Base-by-base conservation (phyloP, 1,140 invertebrate genomes). In the Ptiloglossa arizonensis region DNA sequence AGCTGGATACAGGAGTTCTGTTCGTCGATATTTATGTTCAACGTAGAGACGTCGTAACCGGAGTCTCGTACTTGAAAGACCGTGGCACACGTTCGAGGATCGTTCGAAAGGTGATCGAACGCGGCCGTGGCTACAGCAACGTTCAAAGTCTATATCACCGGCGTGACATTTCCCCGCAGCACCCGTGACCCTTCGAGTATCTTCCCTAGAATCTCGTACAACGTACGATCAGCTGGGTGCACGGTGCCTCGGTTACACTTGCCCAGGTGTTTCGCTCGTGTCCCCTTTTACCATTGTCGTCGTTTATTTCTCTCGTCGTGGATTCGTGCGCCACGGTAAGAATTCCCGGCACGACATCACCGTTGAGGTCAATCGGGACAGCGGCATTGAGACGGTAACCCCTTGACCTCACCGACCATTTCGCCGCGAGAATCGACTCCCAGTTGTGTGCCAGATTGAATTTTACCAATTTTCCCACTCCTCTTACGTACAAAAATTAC, bases 161-260 rank as follows among this genome's bases (percentile, higher is more conserved):
- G 50, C 83, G 64, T 87, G 86, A 83, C 86, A 87, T 87, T 87
- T 87, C 82, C 54, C 63, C 48, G 62, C 32, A 46, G 59, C 67
- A 82, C 56, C 81, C 75, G 73, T 85, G 80, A 85, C 76, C 76
- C 80, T n/a, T n/a, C 80, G 50, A 59, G 29, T 83, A 79, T 78
- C 83, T 77, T 83, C 69, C 79, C 50, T 80, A 83, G 75, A 79
- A 81, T 84, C 79, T 78, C 9, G 38, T 56, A 11, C 32, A 72
- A 70, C 46, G 77, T 24, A 56, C 63, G 52, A 74, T 74, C 70
- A 9, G 19, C 46, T 32, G 48, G 29, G 50, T 81, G 54, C 32
- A 82, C 54, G 41, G 41, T 29, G 54, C 54, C 22, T 63, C 13
- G 32, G 35, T 63, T 63, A 35, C 57, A 60, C 60, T 59, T 44